A percentile compares a stretch with the other conserved stretches of the same genome.
Evolutionary conservation across 2,888 invertebrate genomes (phyloP).

Genomic region (Tipula unca): DNA sequence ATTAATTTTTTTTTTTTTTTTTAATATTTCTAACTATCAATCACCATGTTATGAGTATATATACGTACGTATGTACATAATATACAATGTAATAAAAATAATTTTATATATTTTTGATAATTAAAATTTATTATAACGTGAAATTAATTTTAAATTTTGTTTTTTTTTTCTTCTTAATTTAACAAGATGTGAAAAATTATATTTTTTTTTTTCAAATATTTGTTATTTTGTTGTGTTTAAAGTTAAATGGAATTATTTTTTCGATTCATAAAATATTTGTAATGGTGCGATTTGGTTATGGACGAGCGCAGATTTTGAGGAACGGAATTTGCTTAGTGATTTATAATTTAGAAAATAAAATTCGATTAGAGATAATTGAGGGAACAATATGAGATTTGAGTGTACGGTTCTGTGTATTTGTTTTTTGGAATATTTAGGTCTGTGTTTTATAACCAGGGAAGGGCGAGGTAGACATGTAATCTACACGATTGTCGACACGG

Average conservation of each 20-base stretch:
- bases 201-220: background rate
- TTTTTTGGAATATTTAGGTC: background rate
- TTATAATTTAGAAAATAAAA: background rate
- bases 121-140: slow-evolving; percentile 14
- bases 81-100: background rate
- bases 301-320: background rate
- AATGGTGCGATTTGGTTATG: background rate
- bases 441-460: background rate
- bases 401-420: no score
- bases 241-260: background rate
- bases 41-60: background rate
- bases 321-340: background rate
- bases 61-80: no score
- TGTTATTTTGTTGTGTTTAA: background rate
- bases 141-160: background rate
- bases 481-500: no score
- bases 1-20: background rate
- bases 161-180: background rate
- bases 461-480: no score
- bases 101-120: background rate
- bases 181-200: slow-evolving; percentile 14
- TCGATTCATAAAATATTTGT: background rate
- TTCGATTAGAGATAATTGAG: background rate
- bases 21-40: background rate
- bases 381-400: background rate